A percentile compares a stretch with the other conserved stretches of the same genome.
Conservation (phyloP, 23 tunicate species). For the Ascidia mentula region DNA sequence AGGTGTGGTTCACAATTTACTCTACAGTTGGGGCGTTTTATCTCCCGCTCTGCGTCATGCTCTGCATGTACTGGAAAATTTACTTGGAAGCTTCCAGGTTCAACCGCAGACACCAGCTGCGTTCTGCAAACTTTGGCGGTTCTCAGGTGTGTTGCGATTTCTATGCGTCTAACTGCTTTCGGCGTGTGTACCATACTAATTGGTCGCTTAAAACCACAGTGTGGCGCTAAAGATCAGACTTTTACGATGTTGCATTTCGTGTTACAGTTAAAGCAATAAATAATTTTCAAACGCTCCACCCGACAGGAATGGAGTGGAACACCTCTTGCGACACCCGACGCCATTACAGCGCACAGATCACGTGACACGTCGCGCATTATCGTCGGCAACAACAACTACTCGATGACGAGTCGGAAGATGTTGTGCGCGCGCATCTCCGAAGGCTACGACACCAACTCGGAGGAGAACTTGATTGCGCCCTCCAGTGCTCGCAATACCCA, state of each 20-base stretch:
- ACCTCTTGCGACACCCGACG: slow-evolving; percentile 14
- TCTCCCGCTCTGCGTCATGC: slow-evolving; percentile 76
- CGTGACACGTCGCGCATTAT: neutral
- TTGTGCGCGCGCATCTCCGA: slow-evolving; percentile 6
- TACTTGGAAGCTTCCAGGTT: slow-evolving; percentile 83
- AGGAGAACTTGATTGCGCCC: neutral
- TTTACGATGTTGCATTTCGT: neutral
- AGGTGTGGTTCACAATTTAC: slow-evolving; percentile 82
- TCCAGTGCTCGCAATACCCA: neutral
- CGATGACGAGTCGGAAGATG: neutral
- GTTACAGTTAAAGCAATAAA: neutral
- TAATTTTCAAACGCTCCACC: neutral
- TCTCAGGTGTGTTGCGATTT: slow-evolving; percentile 26
- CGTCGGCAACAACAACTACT: slow-evolving; percentile 1
- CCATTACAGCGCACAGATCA: neutral
- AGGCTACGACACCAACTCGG: slow-evolving; percentile 18
- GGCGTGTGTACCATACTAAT: too few species aligned
- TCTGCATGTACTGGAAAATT: slow-evolving; percentile 88
- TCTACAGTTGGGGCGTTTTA: slow-evolving; percentile 90
- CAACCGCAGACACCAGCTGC: slow-evolving; percentile 24
- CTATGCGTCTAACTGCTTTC: too few species aligned
- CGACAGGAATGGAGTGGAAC: slow-evolving; percentile 26
- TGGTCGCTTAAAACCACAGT: too few species aligned
- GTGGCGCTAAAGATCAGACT: too few species aligned
- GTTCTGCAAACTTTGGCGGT: slow-evolving; percentile 14